Evolutionary conservation across 2,888 invertebrate genomes (phyloP), one percentile per base, ranked within the genome.

Genomic region (Caenorhabditis sp.): DNA sequence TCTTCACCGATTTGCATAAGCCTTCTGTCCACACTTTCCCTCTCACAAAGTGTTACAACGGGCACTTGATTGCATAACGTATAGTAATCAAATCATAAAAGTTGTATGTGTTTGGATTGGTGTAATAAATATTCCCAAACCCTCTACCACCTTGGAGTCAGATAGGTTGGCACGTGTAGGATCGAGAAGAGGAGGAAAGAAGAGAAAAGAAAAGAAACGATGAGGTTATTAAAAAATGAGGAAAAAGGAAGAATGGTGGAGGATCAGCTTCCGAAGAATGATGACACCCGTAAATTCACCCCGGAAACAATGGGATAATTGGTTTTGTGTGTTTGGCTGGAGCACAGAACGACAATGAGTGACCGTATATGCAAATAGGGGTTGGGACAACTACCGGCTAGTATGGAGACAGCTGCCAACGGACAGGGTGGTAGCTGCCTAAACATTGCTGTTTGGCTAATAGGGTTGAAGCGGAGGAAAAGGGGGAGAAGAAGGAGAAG

Each of bases 291-390:
- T 56, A 72, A 72, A 72, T 64, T 72, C 44, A 20, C 8, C 15
- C 51, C 56, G 20, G 37, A 56, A 65, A 72, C 72, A 72, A 72
- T 72, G 65, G 44, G 50, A 65, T 72, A 72, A 72, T 72, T 72
- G 65, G 72, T 56, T 62, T 56, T 20, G 62, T 55, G 71, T 61
- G n/a, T 9, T n/a, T 26, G 53, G 15, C 53, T 53, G 18, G 35
- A 18, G n/a, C 13, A 32, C 15, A 22, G 40, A 32, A 72, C 65
- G 51, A 74, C 56, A 67, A 74, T 62, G 62, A 64, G 24, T 37
- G 67, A 53, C 51, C 60, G 67, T 74, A 74, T 74, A 74, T 74
- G 74, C 74, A 74, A 74, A 74, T 74, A 74, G 65, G 44, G n/a
- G 47, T 20, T 22, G 53, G n/a, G 32, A 62, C 50, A 51, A 60